Base-by-base conservation (phyloP, 2,888 invertebrate species). In the Oscheius sp. region DNA sequence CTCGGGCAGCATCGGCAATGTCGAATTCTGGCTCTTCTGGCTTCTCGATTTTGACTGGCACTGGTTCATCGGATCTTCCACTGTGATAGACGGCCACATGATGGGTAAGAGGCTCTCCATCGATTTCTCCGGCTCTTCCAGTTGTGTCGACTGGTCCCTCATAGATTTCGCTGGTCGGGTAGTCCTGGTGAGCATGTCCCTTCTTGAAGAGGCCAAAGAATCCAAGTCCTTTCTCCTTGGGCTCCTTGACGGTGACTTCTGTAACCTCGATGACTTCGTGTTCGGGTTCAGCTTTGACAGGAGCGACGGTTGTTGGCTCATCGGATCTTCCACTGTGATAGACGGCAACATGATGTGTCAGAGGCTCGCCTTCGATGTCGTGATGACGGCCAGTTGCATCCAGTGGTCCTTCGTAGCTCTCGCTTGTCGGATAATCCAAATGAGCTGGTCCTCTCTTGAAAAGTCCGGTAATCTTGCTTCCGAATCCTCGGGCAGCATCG, bases 61-160 rank as follows among this genome's bases (percentile, higher is more conserved):
- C 9, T 12, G 56, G 56, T 18, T 66, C 72, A 41, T 79, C 79
- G 45, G 68, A 72, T 29, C 73, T 35, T 12, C 79, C 79, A 21
- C 49, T 66, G 58, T 80, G 75, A 56, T 79, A 79, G 52, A 78
- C 76, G 2, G 73, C 45, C 18, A 79, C 79, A 43, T 82, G 77
- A 25, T 70, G 64, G 43, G 69, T 58, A n/a, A 78, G 53, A 16
- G 79, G 78, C 13, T 72, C 35, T 9, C 70, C 78, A 13, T 79
- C 76, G 27, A 79, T 61, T n/a, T 74, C 72, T 53, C 16, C 13
- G 29, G 45, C 35, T 35, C 72, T 46, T 12, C 49, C 53, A 27
- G 75, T 75, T 64, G 45, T 58, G 13, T 72, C 74, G n/a, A 79
- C n/a, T 1, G 79, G 78, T 43, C 79, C 79, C 18, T 72, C 76